phyloP scores from a whole-genome alignment of 2,888 invertebrate genomes.

The Dryocosmus kuriphilus region DNA sequence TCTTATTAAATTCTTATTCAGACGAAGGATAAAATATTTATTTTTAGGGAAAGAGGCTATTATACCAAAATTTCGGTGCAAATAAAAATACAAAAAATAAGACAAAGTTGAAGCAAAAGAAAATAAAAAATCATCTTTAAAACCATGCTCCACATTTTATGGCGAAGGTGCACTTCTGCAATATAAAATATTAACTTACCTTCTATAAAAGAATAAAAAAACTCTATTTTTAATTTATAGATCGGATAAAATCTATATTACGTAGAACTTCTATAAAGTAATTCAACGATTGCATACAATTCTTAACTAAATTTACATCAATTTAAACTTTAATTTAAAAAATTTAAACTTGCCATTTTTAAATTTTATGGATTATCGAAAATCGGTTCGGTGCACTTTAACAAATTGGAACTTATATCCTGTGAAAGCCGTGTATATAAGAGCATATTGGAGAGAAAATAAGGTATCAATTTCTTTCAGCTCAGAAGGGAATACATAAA shows the following conservation, averaged over 20 bases:
- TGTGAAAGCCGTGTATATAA: not conserved
- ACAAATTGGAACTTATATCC: not conserved
- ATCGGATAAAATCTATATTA: not conserved
- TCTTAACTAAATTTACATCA: too few relatives aligned
- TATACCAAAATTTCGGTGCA: too few relatives aligned
- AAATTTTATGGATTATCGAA: too few relatives aligned
- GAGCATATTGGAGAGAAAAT: too few relatives aligned
- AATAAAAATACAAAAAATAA: not conserved
- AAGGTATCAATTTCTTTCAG: too few relatives aligned
- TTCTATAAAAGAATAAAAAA: not conserved
- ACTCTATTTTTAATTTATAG: not conserved
- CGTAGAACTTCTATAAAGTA: not conserved
- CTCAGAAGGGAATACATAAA: too few relatives aligned
- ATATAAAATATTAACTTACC: not conserved
- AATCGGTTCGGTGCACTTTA: not conserved
- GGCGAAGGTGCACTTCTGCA: not conserved
- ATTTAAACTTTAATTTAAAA: too few relatives aligned
- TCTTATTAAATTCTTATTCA: too few relatives aligned
- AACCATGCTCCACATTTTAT: not conserved
- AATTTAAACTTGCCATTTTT: too few relatives aligned
- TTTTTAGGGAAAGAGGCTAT: too few relatives aligned
- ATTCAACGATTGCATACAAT: too few relatives aligned
- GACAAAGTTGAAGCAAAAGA: not conserved
- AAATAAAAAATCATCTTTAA: not conserved
- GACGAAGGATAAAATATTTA: too few relatives aligned